Percentiles rank a stretch among this genome's conserved stretches.
phyloP scores from a whole-genome alignment of 2,888 invertebrate species.

The Lysandra coridon region DNA sequence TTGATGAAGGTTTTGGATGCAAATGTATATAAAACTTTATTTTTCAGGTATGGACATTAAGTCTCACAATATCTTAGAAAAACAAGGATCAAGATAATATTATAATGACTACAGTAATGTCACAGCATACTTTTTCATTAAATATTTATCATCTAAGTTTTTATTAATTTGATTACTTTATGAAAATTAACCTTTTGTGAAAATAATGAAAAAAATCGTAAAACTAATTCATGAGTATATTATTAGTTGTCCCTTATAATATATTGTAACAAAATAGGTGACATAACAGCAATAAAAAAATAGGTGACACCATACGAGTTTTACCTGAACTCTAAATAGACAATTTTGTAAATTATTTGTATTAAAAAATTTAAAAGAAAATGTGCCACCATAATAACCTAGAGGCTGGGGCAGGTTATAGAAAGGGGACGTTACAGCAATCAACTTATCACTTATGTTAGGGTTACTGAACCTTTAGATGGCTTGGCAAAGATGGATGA shows the following conservation, averaged over 20 bases:
- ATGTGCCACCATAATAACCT: too few species aligned
- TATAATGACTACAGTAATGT: constrained; percentile 57
- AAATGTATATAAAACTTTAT: constrained; percentile 36
- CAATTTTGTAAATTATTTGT: too few species aligned
- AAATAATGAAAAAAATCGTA: constrained; percentile 25
- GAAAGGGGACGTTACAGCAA: too few species aligned
- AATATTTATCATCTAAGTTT: constrained; percentile 20
- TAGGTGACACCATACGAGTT: too few species aligned
- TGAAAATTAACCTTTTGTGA: constrained; percentile 20
- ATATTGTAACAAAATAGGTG: too few species aligned
- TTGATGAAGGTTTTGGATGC: not conserved
- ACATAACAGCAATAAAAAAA: too few species aligned
- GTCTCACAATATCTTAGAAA: constrained; percentile 39
- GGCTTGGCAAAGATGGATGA: not conserved
- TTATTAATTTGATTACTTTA: constrained; percentile 24
- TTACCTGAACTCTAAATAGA: too few species aligned
- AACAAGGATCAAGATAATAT: not conserved
- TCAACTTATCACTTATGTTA: too few species aligned
- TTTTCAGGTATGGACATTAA: constrained; percentile 79
- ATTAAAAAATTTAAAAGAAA: too few species aligned
- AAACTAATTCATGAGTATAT: constrained; percentile 15
- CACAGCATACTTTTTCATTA: constrained; percentile 43
- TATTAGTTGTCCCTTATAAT: not conserved
- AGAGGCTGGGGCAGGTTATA: too few species aligned
- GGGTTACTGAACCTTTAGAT: too few species aligned